Percentiles rank a stretch among this genome's conserved stretches.
phyloP scores from a whole-genome alignment of 2,113 vertebrate species.

The Zosterops japonicus region DNA sequence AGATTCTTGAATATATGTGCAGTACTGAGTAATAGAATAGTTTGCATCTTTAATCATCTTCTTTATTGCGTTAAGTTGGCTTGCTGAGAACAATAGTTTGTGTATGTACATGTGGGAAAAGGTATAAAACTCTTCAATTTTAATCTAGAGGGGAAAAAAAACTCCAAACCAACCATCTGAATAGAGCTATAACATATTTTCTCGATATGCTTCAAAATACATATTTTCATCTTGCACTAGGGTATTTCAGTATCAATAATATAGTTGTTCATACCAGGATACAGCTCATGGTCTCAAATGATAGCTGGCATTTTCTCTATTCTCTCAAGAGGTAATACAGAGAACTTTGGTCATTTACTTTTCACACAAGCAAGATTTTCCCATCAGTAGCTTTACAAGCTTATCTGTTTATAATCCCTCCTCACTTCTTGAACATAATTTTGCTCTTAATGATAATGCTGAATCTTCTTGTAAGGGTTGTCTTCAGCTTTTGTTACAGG shows the following conservation, averaged over 20 bases:
- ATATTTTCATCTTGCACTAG: neutral
- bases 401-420: conserved; percentile 38
- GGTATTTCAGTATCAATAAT: neutral
- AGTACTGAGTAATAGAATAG: neutral
- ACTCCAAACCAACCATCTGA: fast-evolving
- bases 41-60: neutral
- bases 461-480: neutral
- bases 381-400: conserved; percentile 6
- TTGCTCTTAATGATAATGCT: conserved; percentile 2
- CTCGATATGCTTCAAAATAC: neutral
- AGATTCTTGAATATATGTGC: neutral
- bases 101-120: neutral
- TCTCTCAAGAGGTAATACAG: neutral
- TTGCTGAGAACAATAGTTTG: neutral
- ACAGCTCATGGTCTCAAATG: neutral
- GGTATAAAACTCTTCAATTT: neutral
- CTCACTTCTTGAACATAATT: conserved; percentile 31
- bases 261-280: neutral
- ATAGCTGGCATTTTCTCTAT: neutral
- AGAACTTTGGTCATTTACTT: neutral
- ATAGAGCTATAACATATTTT: neutral
- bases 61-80: neutral
- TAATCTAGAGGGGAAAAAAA: neutral
- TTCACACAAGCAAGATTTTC: neutral
- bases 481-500: conserved; percentile 21